These are phyloP conservation scores for Gerris buenoi DNA, from an alignment of 1,140 invertebrate species.

Conservation along the genomic window DNA sequence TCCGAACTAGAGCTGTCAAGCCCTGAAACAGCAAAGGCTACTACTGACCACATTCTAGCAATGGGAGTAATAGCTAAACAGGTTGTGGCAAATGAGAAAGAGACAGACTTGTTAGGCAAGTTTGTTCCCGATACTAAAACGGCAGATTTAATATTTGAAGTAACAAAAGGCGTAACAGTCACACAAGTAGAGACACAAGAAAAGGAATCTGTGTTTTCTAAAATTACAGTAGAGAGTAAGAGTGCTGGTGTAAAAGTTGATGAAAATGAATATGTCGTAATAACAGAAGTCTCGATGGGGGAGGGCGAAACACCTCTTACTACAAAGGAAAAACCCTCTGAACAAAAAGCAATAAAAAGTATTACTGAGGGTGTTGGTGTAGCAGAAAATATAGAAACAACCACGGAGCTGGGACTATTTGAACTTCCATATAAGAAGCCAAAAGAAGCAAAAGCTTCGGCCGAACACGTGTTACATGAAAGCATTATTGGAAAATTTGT, in stretches of 20 bases:
- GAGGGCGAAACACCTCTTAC: slow-evolving; percentile 28
- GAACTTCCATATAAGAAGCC: slow-evolving; percentile 23
- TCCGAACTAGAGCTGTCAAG: slow-evolving; percentile 21
- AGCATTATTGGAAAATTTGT: slow-evolving; percentile 24
- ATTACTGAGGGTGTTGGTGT: slow-evolving; percentile 23
- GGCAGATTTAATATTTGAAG: slow-evolving; percentile 18
- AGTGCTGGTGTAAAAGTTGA: slow-evolving; percentile 30
- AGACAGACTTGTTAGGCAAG: slow-evolving; percentile 24
- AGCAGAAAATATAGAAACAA: slow-evolving; percentile 29
- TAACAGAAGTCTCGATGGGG: slow-evolving; percentile 33
- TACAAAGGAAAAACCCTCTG: slow-evolving; percentile 32
- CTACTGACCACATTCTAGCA: slow-evolving; percentile 22
- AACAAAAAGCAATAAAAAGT: slow-evolving; percentile 19
- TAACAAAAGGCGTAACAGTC: slow-evolving; percentile 33
- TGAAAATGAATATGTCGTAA: slow-evolving; percentile 33
- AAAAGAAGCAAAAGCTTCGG: slow-evolving; percentile 21
- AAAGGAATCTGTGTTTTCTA: slow-evolving; percentile 26
- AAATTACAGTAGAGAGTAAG: not conserved
- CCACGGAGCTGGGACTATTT: slow-evolving; percentile 24
- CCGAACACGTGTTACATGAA: slow-evolving; percentile 26
- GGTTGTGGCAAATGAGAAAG: slow-evolving; percentile 19
- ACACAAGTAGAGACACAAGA: slow-evolving; percentile 32
- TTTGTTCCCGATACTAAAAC: slow-evolving; percentile 23
- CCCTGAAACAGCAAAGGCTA: slow-evolving; percentile 22
- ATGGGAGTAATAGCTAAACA: slow-evolving; percentile 18